Percentiles rank a stretch among this genome's conserved stretches.
Evolutionary conservation across 2,888 invertebrate species (phyloP).

Genomic region (Drosophila peninsularis): DNA sequence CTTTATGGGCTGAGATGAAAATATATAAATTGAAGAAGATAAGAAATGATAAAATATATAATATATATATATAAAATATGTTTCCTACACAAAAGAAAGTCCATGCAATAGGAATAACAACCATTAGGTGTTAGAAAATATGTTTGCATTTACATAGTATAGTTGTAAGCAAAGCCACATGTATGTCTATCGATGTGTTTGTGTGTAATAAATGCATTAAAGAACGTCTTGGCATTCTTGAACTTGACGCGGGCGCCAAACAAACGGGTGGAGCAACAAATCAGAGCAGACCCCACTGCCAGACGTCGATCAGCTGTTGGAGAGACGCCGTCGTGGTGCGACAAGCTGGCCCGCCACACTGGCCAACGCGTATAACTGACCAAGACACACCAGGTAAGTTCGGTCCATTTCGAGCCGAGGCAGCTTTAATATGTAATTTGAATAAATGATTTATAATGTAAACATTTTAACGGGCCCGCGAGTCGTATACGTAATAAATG

Average conservation of each 20-base stretch:
- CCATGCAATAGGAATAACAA: conserved; percentile 1
- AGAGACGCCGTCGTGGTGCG: conserved; percentile 48
- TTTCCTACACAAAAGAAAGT: neutral
- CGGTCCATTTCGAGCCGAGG: conserved; percentile 23
- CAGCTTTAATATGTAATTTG: conserved; percentile 71
- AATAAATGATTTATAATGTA: conserved; percentile 82
- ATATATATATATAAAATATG: neutral
- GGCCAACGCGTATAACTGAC: conserved; percentile 41
- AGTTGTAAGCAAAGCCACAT: neutral
- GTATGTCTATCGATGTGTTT: conserved; percentile 26
- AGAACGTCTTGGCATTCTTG: conserved; percentile 34
- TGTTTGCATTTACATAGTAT: conserved; percentile 21
- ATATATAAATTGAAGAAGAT: too few relatives aligned
- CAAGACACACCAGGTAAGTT: conserved; percentile 22
- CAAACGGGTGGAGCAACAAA: conserved; percentile 17
- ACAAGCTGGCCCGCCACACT: conserved; percentile 59
- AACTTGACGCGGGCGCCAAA: conserved; percentile 45
- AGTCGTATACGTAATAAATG: conserved; percentile 39
- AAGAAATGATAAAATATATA: too few relatives aligned
- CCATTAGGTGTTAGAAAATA: conserved; percentile 1
- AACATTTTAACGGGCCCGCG: conserved; percentile 64
- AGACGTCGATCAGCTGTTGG: conserved; percentile 66
- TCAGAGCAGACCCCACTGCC: conserved; percentile 2
- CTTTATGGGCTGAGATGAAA: too few relatives aligned
- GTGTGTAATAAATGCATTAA: conserved; percentile 34